phyloP scores from a whole-genome alignment of 2,113 vertebrate species.

The Myotis brandtii region DNA sequence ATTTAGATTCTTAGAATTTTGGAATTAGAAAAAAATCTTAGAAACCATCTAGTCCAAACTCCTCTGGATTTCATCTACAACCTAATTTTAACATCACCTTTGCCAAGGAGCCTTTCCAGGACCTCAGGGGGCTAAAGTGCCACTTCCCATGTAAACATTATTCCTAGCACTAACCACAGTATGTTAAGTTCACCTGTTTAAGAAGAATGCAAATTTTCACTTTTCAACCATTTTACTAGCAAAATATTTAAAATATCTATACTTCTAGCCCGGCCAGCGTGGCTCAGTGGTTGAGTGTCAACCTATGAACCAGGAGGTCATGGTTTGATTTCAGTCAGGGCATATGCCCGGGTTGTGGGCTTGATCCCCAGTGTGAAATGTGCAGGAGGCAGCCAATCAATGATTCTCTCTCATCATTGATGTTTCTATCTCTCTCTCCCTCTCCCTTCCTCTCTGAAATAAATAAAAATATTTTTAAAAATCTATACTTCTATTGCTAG shows the following conservation, averaged over 20 bases:
- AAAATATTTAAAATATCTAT: conserved; percentile 32
- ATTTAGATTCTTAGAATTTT: neutral
- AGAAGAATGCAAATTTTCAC: conserved; percentile 16
- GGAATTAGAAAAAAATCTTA: neutral
- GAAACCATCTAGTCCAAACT: neutral
- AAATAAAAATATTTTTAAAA: conserved; percentile 34
- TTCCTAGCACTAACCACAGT: neutral
- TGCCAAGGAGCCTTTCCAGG: neutral
- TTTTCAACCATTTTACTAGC: neutral
- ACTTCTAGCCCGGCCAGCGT: neutral
- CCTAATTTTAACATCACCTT: neutral
- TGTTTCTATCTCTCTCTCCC: too few relatives aligned
- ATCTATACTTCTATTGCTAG: neutral
- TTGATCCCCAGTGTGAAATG: too few relatives aligned
- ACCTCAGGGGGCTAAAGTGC: neutral
- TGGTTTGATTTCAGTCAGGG: too few relatives aligned
- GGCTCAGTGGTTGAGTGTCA: too few relatives aligned
- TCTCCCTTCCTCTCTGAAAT: too few relatives aligned
- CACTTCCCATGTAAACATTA: neutral
- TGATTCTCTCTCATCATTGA: too few relatives aligned
- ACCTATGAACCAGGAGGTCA: too few relatives aligned
- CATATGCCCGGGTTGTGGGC: too few relatives aligned
- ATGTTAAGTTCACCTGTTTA: neutral
- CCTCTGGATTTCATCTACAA: neutral
- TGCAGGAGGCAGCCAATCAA: too few relatives aligned